phyloP scores from a whole-genome alignment of 2,797 vertebrate species.

The Halcyon leucocephala region DNA sequence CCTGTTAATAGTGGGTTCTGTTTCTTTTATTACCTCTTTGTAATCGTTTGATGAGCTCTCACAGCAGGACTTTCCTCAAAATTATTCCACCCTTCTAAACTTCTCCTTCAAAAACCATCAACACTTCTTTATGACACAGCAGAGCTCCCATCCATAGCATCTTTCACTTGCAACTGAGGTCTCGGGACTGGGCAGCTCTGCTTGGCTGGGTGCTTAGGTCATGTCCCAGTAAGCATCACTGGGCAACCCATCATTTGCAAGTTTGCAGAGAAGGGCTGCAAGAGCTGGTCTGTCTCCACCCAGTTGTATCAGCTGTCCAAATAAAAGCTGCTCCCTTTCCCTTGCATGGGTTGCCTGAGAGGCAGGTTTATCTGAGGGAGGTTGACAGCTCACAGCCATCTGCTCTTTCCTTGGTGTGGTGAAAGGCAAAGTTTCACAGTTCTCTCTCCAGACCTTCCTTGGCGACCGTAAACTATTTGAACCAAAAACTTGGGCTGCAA shows the following conservation, averaged over 20 bases:
- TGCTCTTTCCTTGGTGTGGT: background rate
- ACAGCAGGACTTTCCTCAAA: background rate
- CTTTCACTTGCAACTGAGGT: background rate
- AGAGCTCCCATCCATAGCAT: background rate
- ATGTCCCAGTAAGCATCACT: background rate
- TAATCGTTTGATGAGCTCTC: background rate
- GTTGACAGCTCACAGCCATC: accelerated
- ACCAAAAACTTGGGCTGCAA: background rate
- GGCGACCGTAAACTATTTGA: accelerated
- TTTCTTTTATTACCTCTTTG: slow-evolving; percentile 26
- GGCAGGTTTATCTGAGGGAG: background rate
- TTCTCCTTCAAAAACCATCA: background rate
- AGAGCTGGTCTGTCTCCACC: background rate
- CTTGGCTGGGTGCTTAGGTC: background rate
- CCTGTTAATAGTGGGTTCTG: background rate
- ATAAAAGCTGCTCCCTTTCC: background rate
- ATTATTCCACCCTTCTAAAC: slow-evolving; percentile 1
- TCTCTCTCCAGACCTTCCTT: background rate
- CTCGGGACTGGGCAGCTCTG: background rate
- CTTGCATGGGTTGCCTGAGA: accelerated
- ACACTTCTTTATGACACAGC: background rate
- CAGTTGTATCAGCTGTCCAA: background rate
- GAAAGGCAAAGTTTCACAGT: background rate
- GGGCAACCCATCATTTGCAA: too few species aligned
- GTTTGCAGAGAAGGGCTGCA: too few species aligned